Base-by-base conservation (phyloP, 1,140 invertebrate genomes). In the Pygmarrhopalites habei region DNA sequence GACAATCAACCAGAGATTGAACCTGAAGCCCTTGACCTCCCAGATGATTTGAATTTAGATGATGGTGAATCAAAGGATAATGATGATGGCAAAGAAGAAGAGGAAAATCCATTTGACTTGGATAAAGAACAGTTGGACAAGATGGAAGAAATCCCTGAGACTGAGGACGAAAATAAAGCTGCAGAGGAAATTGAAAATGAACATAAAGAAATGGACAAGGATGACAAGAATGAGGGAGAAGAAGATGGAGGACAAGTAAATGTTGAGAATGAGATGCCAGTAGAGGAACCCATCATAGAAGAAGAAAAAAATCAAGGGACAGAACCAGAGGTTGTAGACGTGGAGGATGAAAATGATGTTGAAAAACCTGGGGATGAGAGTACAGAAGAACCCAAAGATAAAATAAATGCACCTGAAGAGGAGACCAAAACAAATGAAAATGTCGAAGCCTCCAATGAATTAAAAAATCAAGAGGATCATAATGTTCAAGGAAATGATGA, bases 11-110 rank as follows among this genome's bases (percentile, higher is more conserved):
- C 85, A 65, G 79, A 84, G 44, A 84, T 85, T 1, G 88, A 92
- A 73, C 84, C 89, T 5, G 89, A 94, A 76, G 80, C 85, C 21
- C 82, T 95, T 73, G 90, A 95, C 71, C 74, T 95, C 60, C 89
- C 90, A 5, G 90, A 95, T 53, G 86, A 92, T 78, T 75, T 90
- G 46, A 83, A 92, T 73, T 75, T 93, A 2, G 90, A 94, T 73
- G 86, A 86, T 51, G 84, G 83, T 86, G 80, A 77, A 19, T 28
- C 44, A 3, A 67, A 67, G 68, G 73, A 58, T 69, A 76, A 81
- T 47, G 76, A 81, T 17, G 74, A 79, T 39, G 73, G 77, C 19
- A 76, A 79, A 52, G 76, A 79, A 30, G 77, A 79, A 56, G 80
- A 81, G 65, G 74, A 75, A 65, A 72, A 73, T 64, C 68, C 70